Conservation (phyloP, 2,113 vertebrate genomes). For the Callopanchax toddi region DNA sequence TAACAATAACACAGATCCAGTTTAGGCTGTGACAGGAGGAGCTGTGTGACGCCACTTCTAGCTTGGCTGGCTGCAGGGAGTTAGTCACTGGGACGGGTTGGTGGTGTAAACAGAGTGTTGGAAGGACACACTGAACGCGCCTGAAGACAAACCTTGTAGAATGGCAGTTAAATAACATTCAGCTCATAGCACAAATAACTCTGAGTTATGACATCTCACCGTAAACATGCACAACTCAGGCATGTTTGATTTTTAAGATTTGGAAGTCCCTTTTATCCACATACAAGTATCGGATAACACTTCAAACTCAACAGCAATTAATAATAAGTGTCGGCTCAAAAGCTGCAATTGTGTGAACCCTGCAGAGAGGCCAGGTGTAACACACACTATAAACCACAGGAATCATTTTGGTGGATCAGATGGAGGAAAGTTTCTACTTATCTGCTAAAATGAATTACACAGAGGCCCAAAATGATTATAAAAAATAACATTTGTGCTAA, state of each 20-base stretch:
- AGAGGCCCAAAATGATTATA: too few species aligned
- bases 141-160: conserved; percentile 37
- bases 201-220: conserved; percentile 34
- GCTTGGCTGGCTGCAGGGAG: conserved; percentile 27
- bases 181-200: conserved; percentile 49
- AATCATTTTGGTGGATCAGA: background rate
- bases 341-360: background rate
- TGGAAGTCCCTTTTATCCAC: conserved; percentile 20
- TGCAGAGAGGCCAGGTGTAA: background rate
- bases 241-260: conserved; percentile 27
- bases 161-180: conserved; percentile 48
- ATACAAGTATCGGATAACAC: conserved; percentile 8
- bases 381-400: background rate
- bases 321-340: conserved; percentile 12
- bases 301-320: conserved; percentile 4
- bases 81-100: conserved; percentile 18
- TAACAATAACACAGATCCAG: conserved; percentile 63
- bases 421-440: background rate
- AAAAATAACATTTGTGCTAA: too few species aligned
- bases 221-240: conserved; percentile 31
- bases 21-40: conserved; percentile 19
- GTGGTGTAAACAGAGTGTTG: conserved; percentile 59
- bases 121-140: conserved; percentile 24
- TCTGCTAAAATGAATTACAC: background rate
- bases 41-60: conserved; percentile 47